Evolutionary conservation across 1,140 invertebrate genomes (phyloP).

Genomic region (Chlorops oryzae): DNA sequence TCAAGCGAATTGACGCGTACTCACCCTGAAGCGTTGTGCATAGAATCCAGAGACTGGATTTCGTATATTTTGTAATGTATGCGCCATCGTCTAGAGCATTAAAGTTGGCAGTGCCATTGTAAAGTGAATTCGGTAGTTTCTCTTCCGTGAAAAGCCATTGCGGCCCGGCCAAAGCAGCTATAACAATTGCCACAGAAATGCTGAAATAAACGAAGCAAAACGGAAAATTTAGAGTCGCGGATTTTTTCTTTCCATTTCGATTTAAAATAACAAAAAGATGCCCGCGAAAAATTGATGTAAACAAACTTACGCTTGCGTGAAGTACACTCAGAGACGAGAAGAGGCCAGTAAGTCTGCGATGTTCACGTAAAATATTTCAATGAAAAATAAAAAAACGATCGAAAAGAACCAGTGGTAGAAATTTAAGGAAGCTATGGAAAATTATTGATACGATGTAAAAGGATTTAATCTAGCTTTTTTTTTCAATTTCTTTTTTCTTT

Average conservation of each 20-base stretch:
- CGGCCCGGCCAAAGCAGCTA: conserved; percentile 42
- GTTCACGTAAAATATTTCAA: too few relatives aligned
- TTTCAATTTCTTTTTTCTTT: too few relatives aligned
- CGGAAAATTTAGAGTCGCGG: neutral
- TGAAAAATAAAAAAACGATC: too few relatives aligned
- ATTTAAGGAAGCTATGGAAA: too few relatives aligned
- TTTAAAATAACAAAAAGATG: neutral
- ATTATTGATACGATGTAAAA: too few relatives aligned
- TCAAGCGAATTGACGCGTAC: too few relatives aligned
- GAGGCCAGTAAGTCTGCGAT: too few relatives aligned
- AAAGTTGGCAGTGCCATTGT: conserved; percentile 44
- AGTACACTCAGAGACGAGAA: too few relatives aligned
- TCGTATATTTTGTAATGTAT: conserved; percentile 42
- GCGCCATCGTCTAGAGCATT: conserved; percentile 42
- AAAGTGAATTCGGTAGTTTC: conserved; percentile 39
- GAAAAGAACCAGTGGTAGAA: too few relatives aligned
- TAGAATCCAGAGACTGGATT: conserved; percentile 45
- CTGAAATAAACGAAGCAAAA: conserved; percentile 20
- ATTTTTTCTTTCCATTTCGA: neutral
- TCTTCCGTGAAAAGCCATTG: conserved; percentile 47
- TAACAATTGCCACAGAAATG: conserved; percentile 44
- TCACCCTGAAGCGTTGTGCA: conserved; percentile 41
- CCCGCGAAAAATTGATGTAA: too few relatives aligned
- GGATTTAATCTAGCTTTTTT: too few relatives aligned
- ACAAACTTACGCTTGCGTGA: too few relatives aligned